A percentile compares a stretch with the other conserved stretches of the same genome.
These are phyloP conservation scores for Ranitomeya variabilis DNA, from an alignment of 2,113 vertebrate genomes.

Conservation along the genomic window DNA sequence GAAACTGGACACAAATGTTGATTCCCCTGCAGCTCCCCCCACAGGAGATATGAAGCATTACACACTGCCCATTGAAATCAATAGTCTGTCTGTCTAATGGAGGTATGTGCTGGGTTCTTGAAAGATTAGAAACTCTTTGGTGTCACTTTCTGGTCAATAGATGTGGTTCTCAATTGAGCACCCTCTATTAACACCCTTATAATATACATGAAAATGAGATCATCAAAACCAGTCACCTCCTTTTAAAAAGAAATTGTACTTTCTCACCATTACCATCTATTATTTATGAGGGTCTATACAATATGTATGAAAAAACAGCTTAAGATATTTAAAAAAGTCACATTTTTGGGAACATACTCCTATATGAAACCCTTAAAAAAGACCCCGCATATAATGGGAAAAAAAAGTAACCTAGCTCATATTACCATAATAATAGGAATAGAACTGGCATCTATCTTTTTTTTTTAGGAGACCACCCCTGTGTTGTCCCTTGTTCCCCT, in stretches of 20 bases:
- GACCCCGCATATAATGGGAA: neutral
- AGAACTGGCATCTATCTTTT: neutral
- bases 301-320: neutral
- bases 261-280: neutral
- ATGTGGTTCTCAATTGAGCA: neutral
- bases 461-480: neutral
- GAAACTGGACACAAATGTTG: neutral
- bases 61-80: neutral
- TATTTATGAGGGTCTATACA: neutral
- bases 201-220: neutral
- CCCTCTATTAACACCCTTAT: neutral
- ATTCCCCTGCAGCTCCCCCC: neutral
- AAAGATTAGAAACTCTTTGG: neutral
- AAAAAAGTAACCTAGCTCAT: neutral
- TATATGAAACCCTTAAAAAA: neutral
- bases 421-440: neutral
- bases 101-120: neutral
- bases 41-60: neutral
- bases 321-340: neutral
- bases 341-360: slow-evolving; percentile 25
- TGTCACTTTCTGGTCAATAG: neutral
- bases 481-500: neutral
- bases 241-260: neutral
- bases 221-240: neutral
- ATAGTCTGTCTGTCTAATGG: neutral